Percentiles rank a stretch among this genome's conserved stretches.
These are phyloP conservation scores for Homalodisca vitripennis DNA, from an alignment of 1,140 invertebrate genomes.

Conservation along the genomic window DNA sequence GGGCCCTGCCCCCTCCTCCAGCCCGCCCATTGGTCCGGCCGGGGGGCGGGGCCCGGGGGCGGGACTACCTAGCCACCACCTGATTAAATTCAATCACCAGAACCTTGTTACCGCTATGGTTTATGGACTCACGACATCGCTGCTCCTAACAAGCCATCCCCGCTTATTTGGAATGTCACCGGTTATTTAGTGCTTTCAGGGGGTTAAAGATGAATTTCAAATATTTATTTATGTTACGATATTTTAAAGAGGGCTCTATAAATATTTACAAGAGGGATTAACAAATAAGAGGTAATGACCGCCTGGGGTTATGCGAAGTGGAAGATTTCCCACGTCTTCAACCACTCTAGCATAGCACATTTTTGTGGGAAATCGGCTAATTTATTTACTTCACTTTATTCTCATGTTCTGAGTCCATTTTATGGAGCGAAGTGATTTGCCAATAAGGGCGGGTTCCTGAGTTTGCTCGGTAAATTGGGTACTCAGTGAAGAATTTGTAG, in stretches of 20 bases:
- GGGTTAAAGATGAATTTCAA: background rate
- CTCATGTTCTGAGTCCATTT: too few species aligned
- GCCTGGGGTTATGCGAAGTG: too few species aligned
- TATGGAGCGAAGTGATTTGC: too few species aligned
- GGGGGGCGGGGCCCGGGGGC: conserved; percentile 5
- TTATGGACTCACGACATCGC: conserved; percentile 45
- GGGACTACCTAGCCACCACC: background rate
- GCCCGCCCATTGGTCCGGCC: background rate
- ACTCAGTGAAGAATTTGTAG: too few species aligned
- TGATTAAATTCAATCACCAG: conserved; percentile 27
- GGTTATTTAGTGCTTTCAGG: background rate
- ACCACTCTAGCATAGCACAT: too few species aligned
- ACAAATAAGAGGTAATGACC: background rate
- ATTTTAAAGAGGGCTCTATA: background rate
- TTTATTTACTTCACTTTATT: too few species aligned
- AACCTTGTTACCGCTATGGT: conserved; percentile 40
- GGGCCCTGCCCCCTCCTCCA: background rate
- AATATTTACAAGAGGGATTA: background rate
- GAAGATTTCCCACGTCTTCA: too few species aligned
- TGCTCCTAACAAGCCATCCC: too few species aligned
- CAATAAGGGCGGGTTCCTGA: too few species aligned
- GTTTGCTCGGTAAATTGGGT: too few species aligned
- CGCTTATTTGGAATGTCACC: background rate
- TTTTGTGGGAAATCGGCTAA: too few species aligned
- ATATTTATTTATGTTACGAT: background rate